Conservation (phyloP, 2,888 invertebrate genomes). For the Scelioninae gen. 2 region DNA sequence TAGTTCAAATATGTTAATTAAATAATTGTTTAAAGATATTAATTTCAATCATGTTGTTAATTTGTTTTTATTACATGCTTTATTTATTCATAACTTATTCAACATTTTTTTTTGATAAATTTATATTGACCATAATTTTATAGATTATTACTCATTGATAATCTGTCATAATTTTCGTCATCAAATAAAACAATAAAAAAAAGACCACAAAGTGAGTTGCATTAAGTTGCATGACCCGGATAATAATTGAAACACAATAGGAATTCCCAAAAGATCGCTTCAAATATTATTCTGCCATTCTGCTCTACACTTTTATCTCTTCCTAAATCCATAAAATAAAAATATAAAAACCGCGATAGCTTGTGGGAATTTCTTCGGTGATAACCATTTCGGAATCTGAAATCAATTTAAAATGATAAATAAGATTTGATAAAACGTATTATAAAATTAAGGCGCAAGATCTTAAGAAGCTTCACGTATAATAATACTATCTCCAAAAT, state of each 20-base stretch:
- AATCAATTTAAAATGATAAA: conserved; percentile 26
- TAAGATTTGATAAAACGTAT: conserved; percentile 41
- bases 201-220: not conserved
- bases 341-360: not conserved
- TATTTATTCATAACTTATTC: too few relatives aligned
- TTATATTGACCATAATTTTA: too few relatives aligned
- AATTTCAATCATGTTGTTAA: too few relatives aligned
- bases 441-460: conserved; percentile 45
- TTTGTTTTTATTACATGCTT: too few relatives aligned
- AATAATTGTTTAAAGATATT: too few relatives aligned
- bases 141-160: not conserved
- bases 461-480: conserved; percentile 43
- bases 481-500: conserved; percentile 34
- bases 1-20: too few relatives aligned
- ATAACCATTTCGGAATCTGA: conserved; percentile 23
- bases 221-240: conserved; percentile 1
- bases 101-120: too few relatives aligned
- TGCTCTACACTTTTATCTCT: not conserved
- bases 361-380: conserved; percentile 14
- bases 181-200: not conserved
- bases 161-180: not conserved
- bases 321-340: conserved; percentile 1
- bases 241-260: not conserved
- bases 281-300: not conserved
- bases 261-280: conserved; percentile 9